Conservation (phyloP, 2,113 vertebrate genomes). For the Perca schrenkii region DNA sequence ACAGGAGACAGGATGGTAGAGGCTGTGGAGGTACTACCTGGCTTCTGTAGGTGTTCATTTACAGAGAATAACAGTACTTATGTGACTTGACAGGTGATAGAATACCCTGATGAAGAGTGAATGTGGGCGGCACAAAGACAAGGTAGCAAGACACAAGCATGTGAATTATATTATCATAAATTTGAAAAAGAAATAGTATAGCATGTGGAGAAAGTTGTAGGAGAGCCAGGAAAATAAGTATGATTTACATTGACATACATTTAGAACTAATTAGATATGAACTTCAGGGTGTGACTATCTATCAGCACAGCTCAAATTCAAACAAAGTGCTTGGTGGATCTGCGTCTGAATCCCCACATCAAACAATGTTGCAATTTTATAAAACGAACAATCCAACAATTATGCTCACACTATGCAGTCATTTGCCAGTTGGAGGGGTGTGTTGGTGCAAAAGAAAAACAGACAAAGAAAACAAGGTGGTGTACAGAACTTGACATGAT, state of each 20-base stretch:
- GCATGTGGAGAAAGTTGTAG: neutral
- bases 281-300: neutral
- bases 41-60: neutral
- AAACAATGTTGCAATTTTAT: too few species aligned
- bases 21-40: neutral
- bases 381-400: neutral
- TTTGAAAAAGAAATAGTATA: neutral
- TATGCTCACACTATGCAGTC: neutral
- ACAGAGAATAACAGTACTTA: neutral
- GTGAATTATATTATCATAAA: neutral
- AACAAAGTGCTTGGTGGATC: too few species aligned
- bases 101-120: too few species aligned
- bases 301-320: neutral
- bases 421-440: neutral
- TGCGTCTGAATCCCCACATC: too few species aligned
- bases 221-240: neutral
- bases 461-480: too few species aligned
- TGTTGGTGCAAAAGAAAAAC: too few species aligned
- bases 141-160: too few species aligned
- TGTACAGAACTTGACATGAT: too few species aligned
- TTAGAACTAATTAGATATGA: neutral
- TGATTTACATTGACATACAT: neutral
- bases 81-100: neutral
- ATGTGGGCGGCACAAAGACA: too few species aligned
- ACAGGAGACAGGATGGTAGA: conserved; percentile 2